Percentiles rank a stretch among this genome's conserved stretches.
Evolutionary conservation across 2,888 invertebrate species (phyloP).

Genomic region (Drosophila ezoana): DNA sequence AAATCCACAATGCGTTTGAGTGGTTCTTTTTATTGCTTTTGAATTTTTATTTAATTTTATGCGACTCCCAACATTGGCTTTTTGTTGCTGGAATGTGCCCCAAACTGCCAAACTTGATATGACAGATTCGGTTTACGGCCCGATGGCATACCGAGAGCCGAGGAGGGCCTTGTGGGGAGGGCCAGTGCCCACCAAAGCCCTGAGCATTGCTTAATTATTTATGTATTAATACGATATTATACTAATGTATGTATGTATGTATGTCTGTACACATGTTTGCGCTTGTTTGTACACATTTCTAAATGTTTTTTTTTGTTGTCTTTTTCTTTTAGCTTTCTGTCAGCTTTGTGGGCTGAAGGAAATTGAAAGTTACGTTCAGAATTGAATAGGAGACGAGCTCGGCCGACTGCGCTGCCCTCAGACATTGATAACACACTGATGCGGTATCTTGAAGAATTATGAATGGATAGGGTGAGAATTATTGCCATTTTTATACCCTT

Average conservation of each 20-base stretch:
- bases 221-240: constrained; percentile 56
- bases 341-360: constrained; percentile 45
- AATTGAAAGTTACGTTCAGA: constrained; percentile 71
- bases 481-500: too few relatives aligned
- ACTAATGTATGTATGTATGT: constrained; percentile 13
- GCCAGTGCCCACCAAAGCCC: constrained; percentile 21
- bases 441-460: too few relatives aligned
- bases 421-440: constrained; percentile 5
- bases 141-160: constrained; percentile 1
- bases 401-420: constrained; percentile 1
- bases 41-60: constrained; percentile 68
- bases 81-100: constrained; percentile 31
- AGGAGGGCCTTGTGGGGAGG: background rate
- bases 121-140: constrained; percentile 49
- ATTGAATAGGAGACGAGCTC: constrained; percentile 53
- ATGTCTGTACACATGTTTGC: constrained; percentile 37
- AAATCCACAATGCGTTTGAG: constrained; percentile 63
- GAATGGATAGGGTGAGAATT: too few relatives aligned
- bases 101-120: constrained; percentile 53
- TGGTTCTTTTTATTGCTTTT: constrained; percentile 64
- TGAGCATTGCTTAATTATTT: constrained; percentile 57
- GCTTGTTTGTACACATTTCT: constrained; percentile 48
- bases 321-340: constrained; percentile 10
- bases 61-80: constrained; percentile 17
- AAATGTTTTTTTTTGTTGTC: constrained; percentile 25